phyloP scores from a whole-genome alignment of 2,113 vertebrate genomes.

The Piprites chloris region DNA sequence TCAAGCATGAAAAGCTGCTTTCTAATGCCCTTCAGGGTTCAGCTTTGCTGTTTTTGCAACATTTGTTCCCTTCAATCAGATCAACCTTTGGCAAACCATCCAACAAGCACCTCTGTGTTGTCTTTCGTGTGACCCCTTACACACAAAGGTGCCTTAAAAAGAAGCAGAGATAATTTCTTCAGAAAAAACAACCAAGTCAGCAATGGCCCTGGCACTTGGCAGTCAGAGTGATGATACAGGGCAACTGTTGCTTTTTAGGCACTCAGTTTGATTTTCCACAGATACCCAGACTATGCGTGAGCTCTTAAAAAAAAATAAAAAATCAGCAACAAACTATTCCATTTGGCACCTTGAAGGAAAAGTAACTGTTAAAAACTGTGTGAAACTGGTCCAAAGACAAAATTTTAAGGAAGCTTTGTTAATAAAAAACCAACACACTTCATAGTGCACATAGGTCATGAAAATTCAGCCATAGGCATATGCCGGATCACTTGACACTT shows the following conservation, averaged over 20 bases:
- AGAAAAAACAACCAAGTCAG: background rate
- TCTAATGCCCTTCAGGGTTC: background rate
- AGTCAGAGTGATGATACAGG: background rate
- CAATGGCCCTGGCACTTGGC: background rate
- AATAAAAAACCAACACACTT: background rate
- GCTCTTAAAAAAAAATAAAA: background rate
- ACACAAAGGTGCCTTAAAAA: background rate
- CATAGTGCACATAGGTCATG: background rate
- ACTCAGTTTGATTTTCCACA: background rate
- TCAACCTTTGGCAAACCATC: background rate
- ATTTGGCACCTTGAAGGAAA: background rate
- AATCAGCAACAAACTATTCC: background rate
- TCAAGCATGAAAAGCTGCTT: background rate
- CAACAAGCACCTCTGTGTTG: background rate
- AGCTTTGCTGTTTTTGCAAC: background rate
- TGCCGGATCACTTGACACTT: background rate
- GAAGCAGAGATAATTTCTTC: background rate
- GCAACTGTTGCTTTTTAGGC: background rate
- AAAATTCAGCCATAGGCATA: background rate
- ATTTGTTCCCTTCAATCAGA: background rate
- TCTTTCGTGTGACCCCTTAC: background rate
- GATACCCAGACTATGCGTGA: background rate
- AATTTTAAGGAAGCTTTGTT: background rate
- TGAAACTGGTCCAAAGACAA: background rate
- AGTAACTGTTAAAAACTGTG: background rate